Conservation (phyloP, 2,113 vertebrate genomes). For the Carollia perspicillata region DNA sequence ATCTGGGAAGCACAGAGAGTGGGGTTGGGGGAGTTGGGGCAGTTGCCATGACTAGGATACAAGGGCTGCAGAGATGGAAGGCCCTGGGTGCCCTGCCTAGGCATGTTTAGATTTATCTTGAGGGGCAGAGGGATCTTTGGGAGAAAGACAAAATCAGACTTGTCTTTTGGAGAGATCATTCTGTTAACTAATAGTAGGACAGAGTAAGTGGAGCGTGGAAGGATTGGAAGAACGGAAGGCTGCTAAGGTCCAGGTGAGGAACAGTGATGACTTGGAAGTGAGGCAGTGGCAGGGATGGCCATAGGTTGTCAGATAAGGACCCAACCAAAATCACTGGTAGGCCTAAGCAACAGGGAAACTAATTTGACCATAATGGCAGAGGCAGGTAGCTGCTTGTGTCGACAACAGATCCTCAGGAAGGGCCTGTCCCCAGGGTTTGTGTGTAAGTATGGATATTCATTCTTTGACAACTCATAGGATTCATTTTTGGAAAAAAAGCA, state of each 20-base stretch:
- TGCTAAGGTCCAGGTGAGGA: not conserved
- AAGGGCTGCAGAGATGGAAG: not conserved
- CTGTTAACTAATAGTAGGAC: not conserved
- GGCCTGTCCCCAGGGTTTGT: not conserved
- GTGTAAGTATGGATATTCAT: not conserved
- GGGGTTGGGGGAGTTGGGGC: not conserved
- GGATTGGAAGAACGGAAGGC: not conserved
- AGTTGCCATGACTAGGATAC: not conserved
- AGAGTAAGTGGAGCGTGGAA: not conserved
- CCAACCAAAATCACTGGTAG: not conserved
- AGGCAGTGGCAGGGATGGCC: not conserved
- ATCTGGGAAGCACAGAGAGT: no score
- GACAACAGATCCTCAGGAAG: not conserved
- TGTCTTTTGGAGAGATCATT: not conserved
- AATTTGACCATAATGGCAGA: not conserved
- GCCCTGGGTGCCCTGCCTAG: not conserved
- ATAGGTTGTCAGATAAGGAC: not conserved
- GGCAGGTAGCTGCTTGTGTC: not conserved
- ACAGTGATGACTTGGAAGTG: not conserved
- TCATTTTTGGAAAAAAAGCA: not conserved
- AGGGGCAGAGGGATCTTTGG: not conserved
- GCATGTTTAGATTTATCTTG: not conserved
- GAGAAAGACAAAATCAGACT: not conserved
- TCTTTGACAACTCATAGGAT: not conserved
- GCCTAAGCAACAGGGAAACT: not conserved